phyloP scores from a whole-genome alignment of 2,113 vertebrate genomes.

The Leptocoma aspasia region DNA sequence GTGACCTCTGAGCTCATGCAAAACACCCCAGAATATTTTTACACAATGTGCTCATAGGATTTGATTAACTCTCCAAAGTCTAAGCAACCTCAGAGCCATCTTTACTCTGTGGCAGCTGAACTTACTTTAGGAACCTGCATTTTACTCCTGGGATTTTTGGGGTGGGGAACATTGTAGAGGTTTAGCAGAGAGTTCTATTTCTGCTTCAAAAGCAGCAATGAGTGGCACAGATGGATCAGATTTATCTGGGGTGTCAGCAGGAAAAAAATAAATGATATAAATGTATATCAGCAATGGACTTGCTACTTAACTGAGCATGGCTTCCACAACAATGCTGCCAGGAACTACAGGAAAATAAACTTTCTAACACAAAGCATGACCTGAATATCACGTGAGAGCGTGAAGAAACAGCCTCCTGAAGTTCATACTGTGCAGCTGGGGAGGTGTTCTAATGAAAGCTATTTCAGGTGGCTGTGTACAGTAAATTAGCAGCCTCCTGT shows the following conservation, averaged over 20 bases:
- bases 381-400: background rate
- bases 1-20: background rate
- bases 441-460: background rate
- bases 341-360: background rate
- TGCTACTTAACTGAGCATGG: background rate
- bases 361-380: background rate
- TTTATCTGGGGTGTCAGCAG: background rate
- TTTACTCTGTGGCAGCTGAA: background rate
- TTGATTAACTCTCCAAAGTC: background rate
- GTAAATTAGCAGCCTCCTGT: background rate
- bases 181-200: background rate
- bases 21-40: background rate
- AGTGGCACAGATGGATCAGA: background rate
- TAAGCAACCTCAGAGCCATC: background rate
- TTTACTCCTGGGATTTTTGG: background rate
- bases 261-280: background rate
- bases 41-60: fast-evolving
- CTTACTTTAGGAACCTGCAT: background rate
- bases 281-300: background rate
- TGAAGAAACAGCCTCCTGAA: background rate
- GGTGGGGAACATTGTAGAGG: background rate
- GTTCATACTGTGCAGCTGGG: background rate
- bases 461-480: background rate
- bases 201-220: background rate
- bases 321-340: background rate